These are phyloP conservation scores for Pygocentrus nattereri DNA, from an alignment of 2,797 vertebrate species.

Conservation along the genomic window DNA sequence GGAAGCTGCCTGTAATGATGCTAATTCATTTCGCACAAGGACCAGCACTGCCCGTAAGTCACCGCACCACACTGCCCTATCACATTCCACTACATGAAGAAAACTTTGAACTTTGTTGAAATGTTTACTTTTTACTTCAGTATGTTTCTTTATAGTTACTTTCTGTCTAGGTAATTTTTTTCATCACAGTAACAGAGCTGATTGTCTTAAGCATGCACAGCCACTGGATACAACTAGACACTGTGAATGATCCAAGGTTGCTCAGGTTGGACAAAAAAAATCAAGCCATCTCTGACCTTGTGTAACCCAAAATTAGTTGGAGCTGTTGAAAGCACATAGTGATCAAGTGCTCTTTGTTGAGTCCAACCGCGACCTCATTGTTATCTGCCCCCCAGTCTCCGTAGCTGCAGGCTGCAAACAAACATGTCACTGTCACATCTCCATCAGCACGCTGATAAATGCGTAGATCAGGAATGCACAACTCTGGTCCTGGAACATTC, in stretches of 20 bases:
- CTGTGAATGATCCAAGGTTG: neutral
- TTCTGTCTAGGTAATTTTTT: too few species aligned
- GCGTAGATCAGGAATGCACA: constrained; percentile 20
- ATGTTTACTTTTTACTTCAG: too few species aligned
- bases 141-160: too few species aligned
- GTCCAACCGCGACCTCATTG: constrained; percentile 48
- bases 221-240: neutral
- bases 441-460: constrained; percentile 6
- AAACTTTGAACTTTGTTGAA: too few species aligned
- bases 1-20: too few species aligned
- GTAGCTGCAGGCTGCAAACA: constrained; percentile 27
- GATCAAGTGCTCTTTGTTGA: constrained; percentile 58
- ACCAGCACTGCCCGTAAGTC: too few species aligned
- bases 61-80: too few species aligned
- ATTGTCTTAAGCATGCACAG: neutral
- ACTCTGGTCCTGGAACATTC: too few species aligned
- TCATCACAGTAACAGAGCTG: neutral
- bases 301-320: neutral
- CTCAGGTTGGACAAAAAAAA: neutral
- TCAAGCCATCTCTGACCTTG: neutral
- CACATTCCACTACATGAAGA: too few species aligned
- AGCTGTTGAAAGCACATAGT: neutral
- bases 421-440: constrained; percentile 26
- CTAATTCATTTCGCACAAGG: too few species aligned
- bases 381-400: constrained; percentile 34